These are phyloP conservation scores for Eulemur albifrons DNA, from an alignment of 2,797 vertebrate genomes.

Conservation along the genomic window DNA sequence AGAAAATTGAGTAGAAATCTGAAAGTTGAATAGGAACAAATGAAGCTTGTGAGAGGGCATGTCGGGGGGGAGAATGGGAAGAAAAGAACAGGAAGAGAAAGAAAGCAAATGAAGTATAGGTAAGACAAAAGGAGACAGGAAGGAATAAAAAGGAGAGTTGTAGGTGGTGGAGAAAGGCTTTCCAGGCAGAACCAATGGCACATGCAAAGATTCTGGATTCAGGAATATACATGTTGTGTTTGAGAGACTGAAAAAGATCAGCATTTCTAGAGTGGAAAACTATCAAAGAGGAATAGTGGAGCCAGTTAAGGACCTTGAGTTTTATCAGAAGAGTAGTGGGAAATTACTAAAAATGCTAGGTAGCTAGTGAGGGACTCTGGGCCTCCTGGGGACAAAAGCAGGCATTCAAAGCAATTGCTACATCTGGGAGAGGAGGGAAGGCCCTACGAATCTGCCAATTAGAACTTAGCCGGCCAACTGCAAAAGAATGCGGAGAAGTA, in stretches of 20 bases:
- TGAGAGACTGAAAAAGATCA: neutral
- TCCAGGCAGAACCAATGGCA: neutral
- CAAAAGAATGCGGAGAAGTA: too few relatives aligned
- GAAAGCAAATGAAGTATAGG: neutral
- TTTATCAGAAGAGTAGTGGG: neutral
- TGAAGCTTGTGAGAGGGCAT: too few relatives aligned
- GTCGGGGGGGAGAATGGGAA: neutral
- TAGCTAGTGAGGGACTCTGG: too few relatives aligned
- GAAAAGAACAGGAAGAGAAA: neutral
- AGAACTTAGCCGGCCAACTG: too few relatives aligned
- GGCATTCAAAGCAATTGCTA: too few relatives aligned
- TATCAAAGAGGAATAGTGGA: neutral
- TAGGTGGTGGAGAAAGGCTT: neutral
- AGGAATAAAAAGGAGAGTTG: neutral
- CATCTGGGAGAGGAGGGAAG: too few relatives aligned
- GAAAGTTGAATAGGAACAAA: neutral
- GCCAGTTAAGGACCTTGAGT: neutral
- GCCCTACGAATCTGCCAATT: too few relatives aligned
- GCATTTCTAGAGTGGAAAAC: neutral
- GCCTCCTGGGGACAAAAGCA: too few relatives aligned
- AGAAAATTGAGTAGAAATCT: neutral
- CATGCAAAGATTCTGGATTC: neutral
- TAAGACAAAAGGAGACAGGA: neutral
- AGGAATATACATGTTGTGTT: neutral
- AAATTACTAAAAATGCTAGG: neutral